phyloP scores from a whole-genome alignment of 1,140 invertebrate species.

The Caerostris darwini region DNA sequence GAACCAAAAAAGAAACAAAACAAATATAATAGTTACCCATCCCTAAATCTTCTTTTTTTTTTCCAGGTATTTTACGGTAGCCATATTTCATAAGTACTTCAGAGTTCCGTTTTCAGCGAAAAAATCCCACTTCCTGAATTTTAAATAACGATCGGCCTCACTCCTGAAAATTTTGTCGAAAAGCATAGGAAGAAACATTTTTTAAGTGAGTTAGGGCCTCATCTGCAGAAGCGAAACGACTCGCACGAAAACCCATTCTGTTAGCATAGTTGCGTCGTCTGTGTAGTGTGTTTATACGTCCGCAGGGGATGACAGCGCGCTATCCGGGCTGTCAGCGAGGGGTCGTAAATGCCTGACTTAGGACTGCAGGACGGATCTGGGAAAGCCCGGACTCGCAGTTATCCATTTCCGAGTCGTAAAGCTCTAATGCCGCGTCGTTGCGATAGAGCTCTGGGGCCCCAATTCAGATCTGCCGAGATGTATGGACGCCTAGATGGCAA shows the following conservation, averaged over 20 bases:
- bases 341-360: slow-evolving; percentile 57
- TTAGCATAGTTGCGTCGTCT: background rate
- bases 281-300: background rate
- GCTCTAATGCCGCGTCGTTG: slow-evolving; percentile 4
- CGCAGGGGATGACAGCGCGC: slow-evolving; percentile 1
- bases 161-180: background rate
- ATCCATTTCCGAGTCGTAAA: slow-evolving; percentile 65
- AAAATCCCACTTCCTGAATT: slow-evolving; percentile 50
- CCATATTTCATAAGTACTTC: slow-evolving; percentile 20
- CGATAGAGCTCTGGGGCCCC: background rate
- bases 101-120: background rate
- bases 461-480: slow-evolving; percentile 19
- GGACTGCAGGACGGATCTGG: background rate
- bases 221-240: background rate
- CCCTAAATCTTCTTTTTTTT: background rate
- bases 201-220: slow-evolving; percentile 54
- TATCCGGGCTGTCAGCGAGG: slow-evolving; percentile 40
- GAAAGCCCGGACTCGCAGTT: slow-evolving; percentile 39
- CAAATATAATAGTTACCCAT: background rate
- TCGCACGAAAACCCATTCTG: slow-evolving; percentile 6
- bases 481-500: background rate
- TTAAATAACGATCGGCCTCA: slow-evolving; percentile 48
- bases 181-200: background rate
- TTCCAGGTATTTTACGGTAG: background rate
- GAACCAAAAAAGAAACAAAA: background rate